Evolutionary conservation across 1,140 invertebrate species (phyloP).

Genomic region (Drosophila sp.): DNA sequence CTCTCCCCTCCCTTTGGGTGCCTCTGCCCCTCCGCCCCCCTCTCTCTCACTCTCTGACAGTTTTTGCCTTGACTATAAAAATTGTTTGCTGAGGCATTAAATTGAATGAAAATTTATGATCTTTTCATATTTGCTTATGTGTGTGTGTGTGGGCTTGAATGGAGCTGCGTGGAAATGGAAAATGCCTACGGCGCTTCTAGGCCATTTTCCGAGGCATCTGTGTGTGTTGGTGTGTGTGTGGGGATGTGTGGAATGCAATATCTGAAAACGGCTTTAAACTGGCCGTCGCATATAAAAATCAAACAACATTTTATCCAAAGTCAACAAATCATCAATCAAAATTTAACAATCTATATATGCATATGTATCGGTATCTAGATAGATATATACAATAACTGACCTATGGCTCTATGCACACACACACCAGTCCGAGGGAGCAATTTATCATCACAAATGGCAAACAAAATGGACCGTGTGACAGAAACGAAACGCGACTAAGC

Average conservation of each 20-base stretch:
- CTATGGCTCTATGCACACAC: constrained; percentile 38
- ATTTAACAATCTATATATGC: constrained; percentile 32
- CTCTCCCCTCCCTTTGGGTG: neutral
- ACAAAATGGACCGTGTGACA: constrained; percentile 62
- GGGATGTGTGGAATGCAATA: constrained; percentile 2
- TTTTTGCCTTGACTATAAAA: constrained; percentile 75
- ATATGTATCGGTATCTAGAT: constrained; percentile 2
- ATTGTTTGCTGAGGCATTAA: constrained; percentile 83
- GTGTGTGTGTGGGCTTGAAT: constrained; percentile 41
- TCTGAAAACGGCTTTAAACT: constrained; percentile 51
- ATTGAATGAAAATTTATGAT: constrained; percentile 83
- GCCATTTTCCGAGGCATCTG: constrained; percentile 35
- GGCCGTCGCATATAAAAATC: constrained; percentile 34
- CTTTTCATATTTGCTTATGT: constrained; percentile 80
- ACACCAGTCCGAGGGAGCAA: constrained; percentile 37
- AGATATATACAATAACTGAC: constrained; percentile 71
- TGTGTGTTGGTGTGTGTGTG: constrained; percentile 11
- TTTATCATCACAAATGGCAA: constrained; percentile 74
- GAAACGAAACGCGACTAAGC: constrained; percentile 20
- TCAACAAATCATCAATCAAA: constrained; percentile 71
- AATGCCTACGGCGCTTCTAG: constrained; percentile 30
- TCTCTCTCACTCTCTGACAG: constrained; percentile 50
- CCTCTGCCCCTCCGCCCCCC: constrained; percentile 21
- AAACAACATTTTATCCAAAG: constrained; percentile 61
- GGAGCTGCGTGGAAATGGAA: constrained; percentile 34